Evolutionary conservation across 2,888 invertebrate genomes (phyloP).

Genomic region (Prenolepis imparis): DNA sequence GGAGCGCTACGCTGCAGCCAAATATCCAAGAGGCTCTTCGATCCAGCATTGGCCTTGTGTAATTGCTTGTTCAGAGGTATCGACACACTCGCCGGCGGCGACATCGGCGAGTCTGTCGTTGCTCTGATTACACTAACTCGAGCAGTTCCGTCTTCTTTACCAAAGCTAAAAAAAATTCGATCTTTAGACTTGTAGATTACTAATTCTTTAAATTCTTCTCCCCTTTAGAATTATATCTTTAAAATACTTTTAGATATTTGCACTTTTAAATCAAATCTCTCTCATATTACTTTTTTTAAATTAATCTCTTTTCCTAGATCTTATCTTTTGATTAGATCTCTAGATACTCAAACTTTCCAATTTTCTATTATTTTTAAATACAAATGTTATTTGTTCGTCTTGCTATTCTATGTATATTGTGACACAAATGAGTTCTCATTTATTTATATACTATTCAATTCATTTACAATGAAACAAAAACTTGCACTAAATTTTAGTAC

Average conservation of each 20-base stretch:
- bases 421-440: background rate
- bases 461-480: background rate
- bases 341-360: background rate
- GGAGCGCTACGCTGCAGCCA: constrained; percentile 89
- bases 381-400: background rate
- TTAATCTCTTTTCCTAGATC: background rate
- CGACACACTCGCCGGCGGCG: constrained; percentile 89
- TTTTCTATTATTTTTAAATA: background rate
- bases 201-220: background rate
- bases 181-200: background rate
- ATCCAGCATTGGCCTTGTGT: constrained; percentile 82
- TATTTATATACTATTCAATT: background rate
- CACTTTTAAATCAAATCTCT: background rate
- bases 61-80: constrained; percentile 81
- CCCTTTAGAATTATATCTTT: background rate
- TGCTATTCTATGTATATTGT: background rate
- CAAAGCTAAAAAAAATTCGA: constrained; percentile 72
- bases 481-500: background rate
- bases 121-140: constrained; percentile 90
- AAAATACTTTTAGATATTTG: background rate
- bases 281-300: background rate
- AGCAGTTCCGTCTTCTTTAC: constrained; percentile 84
- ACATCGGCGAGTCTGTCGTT: constrained; percentile 95
- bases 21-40: constrained; percentile 89
- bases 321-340: background rate